Conservation (phyloP, 2,113 vertebrate genomes). For the Tor tambroides region DNA sequence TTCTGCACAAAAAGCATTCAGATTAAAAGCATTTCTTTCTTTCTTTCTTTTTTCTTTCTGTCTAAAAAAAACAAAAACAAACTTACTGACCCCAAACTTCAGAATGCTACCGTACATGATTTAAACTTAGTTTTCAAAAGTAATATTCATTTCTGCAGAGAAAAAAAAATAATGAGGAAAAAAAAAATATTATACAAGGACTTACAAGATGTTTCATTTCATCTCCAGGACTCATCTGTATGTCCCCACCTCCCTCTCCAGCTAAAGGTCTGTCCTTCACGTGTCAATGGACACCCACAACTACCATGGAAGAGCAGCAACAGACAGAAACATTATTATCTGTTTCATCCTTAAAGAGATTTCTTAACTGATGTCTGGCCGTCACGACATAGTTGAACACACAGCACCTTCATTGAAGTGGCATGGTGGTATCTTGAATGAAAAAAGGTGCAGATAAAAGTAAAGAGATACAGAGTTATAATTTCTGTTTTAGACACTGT, state of each 20-base stretch:
- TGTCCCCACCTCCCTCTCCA: not conserved
- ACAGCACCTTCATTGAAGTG: slow-evolving; percentile 48
- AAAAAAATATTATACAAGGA: not conserved
- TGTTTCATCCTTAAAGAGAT: slow-evolving; percentile 60
- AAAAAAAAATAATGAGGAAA: not conserved
- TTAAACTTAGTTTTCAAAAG: not conserved
- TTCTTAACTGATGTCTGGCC: slow-evolving; percentile 65
- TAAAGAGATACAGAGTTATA: slow-evolving; percentile 50
- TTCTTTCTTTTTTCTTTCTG: no score
- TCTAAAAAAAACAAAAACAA: no score
- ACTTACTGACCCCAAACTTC: not conserved
- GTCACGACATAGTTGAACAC: slow-evolving; percentile 31
- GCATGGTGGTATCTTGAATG: slow-evolving; percentile 52
- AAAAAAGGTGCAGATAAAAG: slow-evolving; percentile 37
- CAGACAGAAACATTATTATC: slow-evolving; percentile 64
- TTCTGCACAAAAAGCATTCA: no score
- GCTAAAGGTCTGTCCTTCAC: slow-evolving; percentile 12
- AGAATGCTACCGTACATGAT: not conserved
- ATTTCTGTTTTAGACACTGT: slow-evolving; percentile 57
- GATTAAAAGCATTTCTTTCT: no score
- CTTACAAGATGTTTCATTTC: not conserved
- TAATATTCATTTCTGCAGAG: not conserved
- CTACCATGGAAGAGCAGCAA: slow-evolving; percentile 56
- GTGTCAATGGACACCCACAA: slow-evolving; percentile 52
- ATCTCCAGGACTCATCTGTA: not conserved